These are phyloP conservation scores for Elymnias hypermnestra DNA, from an alignment of 1,140 invertebrate species.

Conservation along the genomic window DNA sequence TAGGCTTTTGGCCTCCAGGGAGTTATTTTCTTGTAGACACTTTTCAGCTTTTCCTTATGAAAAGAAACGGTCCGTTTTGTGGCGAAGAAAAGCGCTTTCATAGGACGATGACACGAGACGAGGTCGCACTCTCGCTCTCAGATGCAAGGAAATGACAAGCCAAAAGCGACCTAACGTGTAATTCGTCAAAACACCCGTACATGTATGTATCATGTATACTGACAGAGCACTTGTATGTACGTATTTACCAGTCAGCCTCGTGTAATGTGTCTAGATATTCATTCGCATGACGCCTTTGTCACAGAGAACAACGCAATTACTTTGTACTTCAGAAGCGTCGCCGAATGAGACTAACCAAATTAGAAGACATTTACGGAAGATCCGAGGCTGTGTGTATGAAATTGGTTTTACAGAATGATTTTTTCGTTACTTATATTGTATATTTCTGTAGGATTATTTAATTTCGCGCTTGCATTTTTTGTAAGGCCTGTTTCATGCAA, in stretches of 20 bases:
- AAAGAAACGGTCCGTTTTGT: slow-evolving; percentile 74
- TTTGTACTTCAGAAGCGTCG: slow-evolving; percentile 40
- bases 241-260: slow-evolving; percentile 20
- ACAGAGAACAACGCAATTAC: slow-evolving; percentile 50
- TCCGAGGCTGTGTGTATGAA: slow-evolving; percentile 7
- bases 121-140: slow-evolving; percentile 65
- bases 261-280: slow-evolving; percentile 43
- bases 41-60: slow-evolving; percentile 74
- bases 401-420: slow-evolving; percentile 2
- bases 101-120: slow-evolving; percentile 73
- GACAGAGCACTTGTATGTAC: slow-evolving; percentile 25
- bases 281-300: slow-evolving; percentile 44
- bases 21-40: slow-evolving; percentile 73
- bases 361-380: slow-evolving; percentile 24
- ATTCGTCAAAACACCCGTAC: slow-evolving; percentile 58
- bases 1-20: slow-evolving; percentile 67
- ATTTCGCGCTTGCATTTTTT: too few species aligned
- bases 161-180: slow-evolving; percentile 66
- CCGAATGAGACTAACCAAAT: slow-evolving; percentile 26
- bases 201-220: slow-evolving; percentile 25
- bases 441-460: not conserved
- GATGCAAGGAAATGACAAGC: slow-evolving; percentile 62
- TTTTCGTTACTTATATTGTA: too few species aligned
- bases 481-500: too few species aligned
- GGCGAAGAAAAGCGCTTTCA: slow-evolving; percentile 73